Evolutionary conservation across 2,888 invertebrate genomes (phyloP).

Genomic region (Prionchulus punctatus): DNA sequence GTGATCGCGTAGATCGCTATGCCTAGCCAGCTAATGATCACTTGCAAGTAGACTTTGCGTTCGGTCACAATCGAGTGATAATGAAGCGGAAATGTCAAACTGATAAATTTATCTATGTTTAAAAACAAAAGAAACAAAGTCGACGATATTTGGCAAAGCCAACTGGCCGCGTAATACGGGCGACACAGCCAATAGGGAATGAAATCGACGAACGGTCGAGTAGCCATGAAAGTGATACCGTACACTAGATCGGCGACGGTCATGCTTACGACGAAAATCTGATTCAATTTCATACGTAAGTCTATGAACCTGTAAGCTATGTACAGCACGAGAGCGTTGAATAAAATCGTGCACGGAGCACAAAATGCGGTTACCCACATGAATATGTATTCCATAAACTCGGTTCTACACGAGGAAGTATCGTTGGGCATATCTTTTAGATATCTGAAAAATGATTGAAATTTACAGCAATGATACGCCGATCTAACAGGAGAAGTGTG

Average conservation of each 20-base stretch:
- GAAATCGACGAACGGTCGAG: neutral
- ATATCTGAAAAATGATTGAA: too few species aligned
- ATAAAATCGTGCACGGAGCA: neutral
- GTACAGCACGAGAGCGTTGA: neutral
- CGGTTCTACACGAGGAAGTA: too few species aligned
- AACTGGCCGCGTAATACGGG: constrained; percentile 2
- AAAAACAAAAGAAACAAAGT: constrained; percentile 5
- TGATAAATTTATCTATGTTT: constrained; percentile 11
- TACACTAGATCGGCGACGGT: constrained; percentile 6
- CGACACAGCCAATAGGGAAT: constrained; percentile 5
- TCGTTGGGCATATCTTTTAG: too few species aligned
- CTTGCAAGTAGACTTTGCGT: neutral
- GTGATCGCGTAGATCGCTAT: neutral
- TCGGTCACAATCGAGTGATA: neutral
- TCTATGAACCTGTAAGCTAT: neutral
- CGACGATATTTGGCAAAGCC: neutral
- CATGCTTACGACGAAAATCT: constrained; percentile 7
- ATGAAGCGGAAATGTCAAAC: constrained; percentile 3
- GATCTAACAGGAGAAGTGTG: too few species aligned
- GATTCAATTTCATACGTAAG: neutral
- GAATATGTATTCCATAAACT: too few species aligned
- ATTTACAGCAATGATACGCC: too few species aligned
- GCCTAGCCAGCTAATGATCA: neutral
- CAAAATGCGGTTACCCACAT: neutral
- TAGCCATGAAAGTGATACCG: constrained; percentile 7